Evolutionary conservation across 2,888 invertebrate species (phyloP).

Genomic region (Corythucha ciliata): DNA sequence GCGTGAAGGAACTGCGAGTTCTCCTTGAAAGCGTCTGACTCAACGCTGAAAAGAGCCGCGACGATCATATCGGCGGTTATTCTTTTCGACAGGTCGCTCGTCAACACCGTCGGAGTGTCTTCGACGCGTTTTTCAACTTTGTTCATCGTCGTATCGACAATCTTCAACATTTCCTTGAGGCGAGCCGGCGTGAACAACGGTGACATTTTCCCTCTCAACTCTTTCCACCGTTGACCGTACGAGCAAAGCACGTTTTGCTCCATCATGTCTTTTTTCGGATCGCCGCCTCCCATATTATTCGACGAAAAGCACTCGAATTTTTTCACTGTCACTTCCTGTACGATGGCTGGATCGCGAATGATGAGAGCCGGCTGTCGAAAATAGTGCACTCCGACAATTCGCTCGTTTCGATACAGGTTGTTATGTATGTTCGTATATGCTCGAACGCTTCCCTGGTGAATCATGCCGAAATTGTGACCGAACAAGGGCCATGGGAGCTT

Average conservation of each 20-base stretch:
- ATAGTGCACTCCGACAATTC: slow-evolving; percentile 3
- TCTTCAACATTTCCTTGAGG: not conserved
- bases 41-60: slow-evolving; percentile 4
- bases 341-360: not conserved
- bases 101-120: not conserved
- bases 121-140: not conserved
- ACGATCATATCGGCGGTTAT: slow-evolving; percentile 10
- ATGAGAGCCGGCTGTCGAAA: not conserved
- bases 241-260: slow-evolving; percentile 7
- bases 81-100: not conserved
- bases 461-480: not conserved
- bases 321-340: not conserved
- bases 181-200: slow-evolving; percentile 11
- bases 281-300: not conserved
- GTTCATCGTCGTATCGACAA: not conserved
- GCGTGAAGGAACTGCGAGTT: slow-evolving; percentile 6
- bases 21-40: slow-evolving; percentile 10
- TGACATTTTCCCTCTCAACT: slow-evolving; percentile 9
- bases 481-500: not conserved
- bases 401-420: not conserved
- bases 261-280: slow-evolving; percentile 8
- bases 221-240: slow-evolving; percentile 13
- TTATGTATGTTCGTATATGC: not conserved
- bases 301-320: slow-evolving; percentile 1
- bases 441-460: not conserved